Evolutionary conservation across 1,140 invertebrate genomes (phyloP), one percentile per base, ranked within the genome.

Genomic region (Anastrepha ludens): DNA sequence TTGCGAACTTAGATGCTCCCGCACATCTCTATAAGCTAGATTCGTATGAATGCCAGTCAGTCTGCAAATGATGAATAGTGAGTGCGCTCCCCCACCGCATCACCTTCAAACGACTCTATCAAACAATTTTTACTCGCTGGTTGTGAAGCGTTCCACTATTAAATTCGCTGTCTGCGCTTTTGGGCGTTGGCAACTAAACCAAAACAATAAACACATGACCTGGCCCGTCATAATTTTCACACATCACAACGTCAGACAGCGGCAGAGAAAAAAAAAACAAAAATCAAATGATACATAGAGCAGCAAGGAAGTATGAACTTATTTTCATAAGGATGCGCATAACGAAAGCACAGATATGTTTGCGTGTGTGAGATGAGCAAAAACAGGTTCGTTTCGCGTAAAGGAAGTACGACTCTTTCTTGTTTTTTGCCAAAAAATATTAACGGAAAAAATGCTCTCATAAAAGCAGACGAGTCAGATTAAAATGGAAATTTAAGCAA

Each of bases 181-280:
- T 55, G 74, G 7, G 74, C 15, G 7, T 7, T 29, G 11, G 50
- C 11, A 74, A 1, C 15, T 6, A 47, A 74, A 81, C 8, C 67
- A 17, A 55, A 55, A 81, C n/a, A 81, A 81, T 81, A 81, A 81
- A 81, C 47, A 81, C 74, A 81, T 55, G 74, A 55, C 74, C n/a
- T 55, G 74, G 44, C 74, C 44, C 74, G 47, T 81, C 74, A 81
- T 81, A 81, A 81, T 81, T 81, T 81, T 81, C 74, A 50, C 74
- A 81, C 74, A 81, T 81, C 74, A 81, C 74, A 81, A 41, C 74
- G 8, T 8, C 74, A 50, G 17, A 55, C 15, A 58, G 41, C 70
- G 47, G n/a, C 17, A 74, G 47, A 50, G n/a, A 11, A 78, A 74
- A 74, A 13, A 15, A 1, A 47, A 81, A 9, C 44, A 50, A 41